Conservation (phyloP, 2,113 vertebrate genomes). For the Ranitomeya imitator region DNA sequence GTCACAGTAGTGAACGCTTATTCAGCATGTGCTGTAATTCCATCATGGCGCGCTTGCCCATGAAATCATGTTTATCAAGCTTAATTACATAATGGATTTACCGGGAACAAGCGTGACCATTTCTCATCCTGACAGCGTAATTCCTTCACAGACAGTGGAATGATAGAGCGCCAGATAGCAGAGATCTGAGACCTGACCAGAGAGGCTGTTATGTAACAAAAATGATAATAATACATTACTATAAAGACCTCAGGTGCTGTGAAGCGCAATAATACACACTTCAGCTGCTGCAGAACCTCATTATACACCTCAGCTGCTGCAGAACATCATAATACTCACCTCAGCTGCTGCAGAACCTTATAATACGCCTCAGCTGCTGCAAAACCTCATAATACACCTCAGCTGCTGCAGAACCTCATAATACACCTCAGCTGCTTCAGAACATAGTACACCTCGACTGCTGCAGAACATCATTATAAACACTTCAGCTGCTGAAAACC, state of each 20-base stretch:
- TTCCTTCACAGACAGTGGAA: conserved; percentile 29
- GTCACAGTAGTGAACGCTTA: neutral
- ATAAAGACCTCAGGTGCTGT: too few species aligned
- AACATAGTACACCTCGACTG: too few species aligned
- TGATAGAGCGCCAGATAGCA: neutral
- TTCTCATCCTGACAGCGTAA: conserved; percentile 45
- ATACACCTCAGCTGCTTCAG: neutral
- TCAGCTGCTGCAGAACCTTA: too few species aligned
- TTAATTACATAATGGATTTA: conserved; percentile 57
- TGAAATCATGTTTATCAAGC: conserved; percentile 54
- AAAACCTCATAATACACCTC: neutral
- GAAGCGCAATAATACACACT: too few species aligned
- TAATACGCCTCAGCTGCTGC: too few species aligned
- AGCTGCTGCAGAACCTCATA: neutral
- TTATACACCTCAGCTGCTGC: neutral
- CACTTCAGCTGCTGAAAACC: neutral
- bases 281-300: neutral
- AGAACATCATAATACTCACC: too few species aligned
- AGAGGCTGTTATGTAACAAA: too few species aligned
- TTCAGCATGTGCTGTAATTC: conserved; percentile 13
- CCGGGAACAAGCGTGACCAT: conserved; percentile 42
- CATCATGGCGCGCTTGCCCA: neutral
- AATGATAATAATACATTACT: too few species aligned
- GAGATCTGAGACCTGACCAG: neutral
- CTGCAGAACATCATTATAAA: too few species aligned